Base-by-base conservation (phyloP, 1,140 invertebrate genomes). In the Atopsyche davidsoni region DNA sequence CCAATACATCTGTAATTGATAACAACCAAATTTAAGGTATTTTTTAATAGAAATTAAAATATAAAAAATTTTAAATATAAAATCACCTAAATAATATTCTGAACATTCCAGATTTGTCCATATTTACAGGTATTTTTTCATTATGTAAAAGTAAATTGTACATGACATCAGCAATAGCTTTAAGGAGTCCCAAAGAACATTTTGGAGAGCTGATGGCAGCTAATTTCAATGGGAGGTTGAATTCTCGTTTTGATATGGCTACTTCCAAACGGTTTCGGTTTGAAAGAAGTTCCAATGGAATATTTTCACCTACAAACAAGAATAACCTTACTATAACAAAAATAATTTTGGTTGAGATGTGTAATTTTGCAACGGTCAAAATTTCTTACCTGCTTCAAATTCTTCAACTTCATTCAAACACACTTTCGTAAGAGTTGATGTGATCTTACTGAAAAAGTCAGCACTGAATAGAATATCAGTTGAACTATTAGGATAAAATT, bases 71-170 rank as follows among this genome's bases (percentile, higher is more conserved):
- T 7, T 28, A 7, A 7, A 28, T 28, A n/a, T 28, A 6, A 18
- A 35, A 46, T 36, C 17, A 57, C 55, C 50, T 52, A 28, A 57
- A 57, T 45, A 57, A 39, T 24, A 57, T 53, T 38, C 48, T 57
- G 19, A 57, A 51, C 6, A 51, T 42, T 25, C 25, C 51, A 21
- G 47, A 43, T n/a, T 40, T 43, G 9, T 31, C 18, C 34, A 57
- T 41, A n/a, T 18, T 10, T 19, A 46, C 36, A 23, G 51, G 46
- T 17, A 53, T 24, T 7, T 57, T 24, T 32, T 53, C 34, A 36
- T 23, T 9, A 32, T 32, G 25, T 13, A 49, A 35, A n/a, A 57
- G 24, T 42, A 51, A 36, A 46, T 53, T 53, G 31, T 50, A 53
- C n/a, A 57, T 35, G 4, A 57, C 36, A 41, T 57, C 51, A 18